phyloP scores from a whole-genome alignment of 2,113 vertebrate species.

The Chlorodrepanis virens region DNA sequence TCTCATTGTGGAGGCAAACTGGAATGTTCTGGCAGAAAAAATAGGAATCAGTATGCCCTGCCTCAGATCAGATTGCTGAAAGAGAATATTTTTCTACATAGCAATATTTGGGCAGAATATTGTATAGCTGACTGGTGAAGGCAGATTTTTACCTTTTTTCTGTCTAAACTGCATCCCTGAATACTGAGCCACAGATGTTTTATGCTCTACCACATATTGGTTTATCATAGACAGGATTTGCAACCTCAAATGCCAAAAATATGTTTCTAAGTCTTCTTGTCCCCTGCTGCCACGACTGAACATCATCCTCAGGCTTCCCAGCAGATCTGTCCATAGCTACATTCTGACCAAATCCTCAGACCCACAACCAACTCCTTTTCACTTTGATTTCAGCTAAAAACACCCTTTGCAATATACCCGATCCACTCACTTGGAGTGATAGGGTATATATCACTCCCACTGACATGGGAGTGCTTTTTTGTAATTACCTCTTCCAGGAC shows the following conservation, averaged over 20 bases:
- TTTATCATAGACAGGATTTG: not conserved
- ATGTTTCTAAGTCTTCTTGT: not conserved
- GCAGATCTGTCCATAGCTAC: not conserved
- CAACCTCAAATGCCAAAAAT: not conserved
- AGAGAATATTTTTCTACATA: not conserved
- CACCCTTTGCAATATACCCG: not conserved
- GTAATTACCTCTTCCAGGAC: not conserved
- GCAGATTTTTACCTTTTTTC: not conserved
- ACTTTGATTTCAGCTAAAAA: not conserved
- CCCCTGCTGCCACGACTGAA: not conserved
- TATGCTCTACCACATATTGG: not conserved
- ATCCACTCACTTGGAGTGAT: accelerated
- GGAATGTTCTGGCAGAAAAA: not conserved
- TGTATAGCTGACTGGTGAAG: not conserved
- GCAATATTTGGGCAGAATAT: not conserved
- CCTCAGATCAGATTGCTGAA: not conserved
- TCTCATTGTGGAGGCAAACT: not conserved
- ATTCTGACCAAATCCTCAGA: not conserved
- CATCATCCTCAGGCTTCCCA: not conserved
- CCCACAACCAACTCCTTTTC: not conserved
- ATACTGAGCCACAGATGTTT: not conserved
- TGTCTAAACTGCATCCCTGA: not conserved
- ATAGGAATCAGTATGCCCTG: not conserved
- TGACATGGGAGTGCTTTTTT: not conserved
- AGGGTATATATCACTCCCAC: not conserved